These are phyloP conservation scores for Homarus americanus DNA, from an alignment of 1,140 invertebrate species.

Conservation along the genomic window DNA sequence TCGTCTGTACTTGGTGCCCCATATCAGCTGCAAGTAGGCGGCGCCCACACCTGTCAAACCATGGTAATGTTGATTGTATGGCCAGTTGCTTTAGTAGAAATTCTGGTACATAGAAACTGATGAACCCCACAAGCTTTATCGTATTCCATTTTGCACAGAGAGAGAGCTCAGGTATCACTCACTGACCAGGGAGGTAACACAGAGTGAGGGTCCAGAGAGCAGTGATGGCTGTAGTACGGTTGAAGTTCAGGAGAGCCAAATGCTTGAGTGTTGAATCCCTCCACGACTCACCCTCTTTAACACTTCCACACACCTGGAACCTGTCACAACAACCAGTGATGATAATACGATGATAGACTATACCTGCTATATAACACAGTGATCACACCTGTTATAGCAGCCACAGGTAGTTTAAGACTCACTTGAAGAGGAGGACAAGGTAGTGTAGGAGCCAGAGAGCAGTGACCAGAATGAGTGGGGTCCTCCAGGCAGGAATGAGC, in stretches of 20 bases:
- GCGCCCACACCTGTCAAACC: conserved; percentile 45
- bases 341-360: no score
- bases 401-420: conserved; percentile 1
- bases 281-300: conserved; percentile 29
- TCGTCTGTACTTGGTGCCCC: conserved; percentile 68
- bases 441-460: conserved; percentile 63
- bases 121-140: no score
- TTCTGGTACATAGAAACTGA: no score
- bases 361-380: no score
- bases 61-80: no score
- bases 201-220: conserved; percentile 66
- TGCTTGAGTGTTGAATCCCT: conserved; percentile 30
- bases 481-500: conserved; percentile 70
- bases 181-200: conserved; percentile 64
- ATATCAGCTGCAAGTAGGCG: conserved; percentile 60
- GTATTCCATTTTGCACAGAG: no score
- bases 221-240: conserved; percentile 65
- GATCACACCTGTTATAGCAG: no score
- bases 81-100: no score
- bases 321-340: no score
- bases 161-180: no score
- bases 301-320: conserved; percentile 58
- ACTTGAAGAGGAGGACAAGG: conserved; percentile 70
- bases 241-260: conserved; percentile 60
- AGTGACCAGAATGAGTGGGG: conserved; percentile 39